Evolutionary conservation across 2,113 vertebrate species (phyloP).

Genomic region (Noturus placidus): DNA sequence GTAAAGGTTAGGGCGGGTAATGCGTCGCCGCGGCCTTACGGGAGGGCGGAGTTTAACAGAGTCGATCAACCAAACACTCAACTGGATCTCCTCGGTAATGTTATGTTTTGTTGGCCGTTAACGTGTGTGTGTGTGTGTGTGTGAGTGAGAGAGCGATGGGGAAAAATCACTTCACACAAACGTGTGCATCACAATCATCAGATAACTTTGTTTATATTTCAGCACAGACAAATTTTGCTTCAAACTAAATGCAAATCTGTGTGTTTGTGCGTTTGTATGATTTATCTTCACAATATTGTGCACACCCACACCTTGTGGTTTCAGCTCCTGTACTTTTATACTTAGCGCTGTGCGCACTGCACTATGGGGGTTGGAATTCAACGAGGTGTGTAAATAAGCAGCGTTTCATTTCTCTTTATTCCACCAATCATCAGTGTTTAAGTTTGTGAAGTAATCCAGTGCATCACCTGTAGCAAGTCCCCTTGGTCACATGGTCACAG

Average conservation of each 20-base stretch:
- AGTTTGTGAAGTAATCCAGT: slow-evolving; percentile 69
- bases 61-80: slow-evolving; percentile 57
- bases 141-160: background rate
- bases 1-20: slow-evolving; percentile 38
- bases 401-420: slow-evolving; percentile 60
- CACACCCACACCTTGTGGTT: slow-evolving; percentile 60
- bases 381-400: slow-evolving; percentile 61
- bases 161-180: background rate
- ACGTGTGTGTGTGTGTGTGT: background rate
- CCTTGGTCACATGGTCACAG: background rate
- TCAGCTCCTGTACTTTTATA: slow-evolving; percentile 68
- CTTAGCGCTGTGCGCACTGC: slow-evolving; percentile 78
- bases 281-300: slow-evolving; percentile 64
- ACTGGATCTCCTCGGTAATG: slow-evolving; percentile 61
- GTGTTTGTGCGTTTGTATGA: background rate
- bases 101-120: slow-evolving; percentile 60
- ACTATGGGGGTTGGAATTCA: slow-evolving; percentile 70
- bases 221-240: slow-evolving; percentile 21
- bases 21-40: slow-evolving; percentile 67
- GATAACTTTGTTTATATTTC: background rate
- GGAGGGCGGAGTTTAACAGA: slow-evolving; percentile 46
- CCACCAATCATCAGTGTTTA: slow-evolving; percentile 52
- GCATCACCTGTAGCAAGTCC: slow-evolving; percentile 24
- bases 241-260: background rate
- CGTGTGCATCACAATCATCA: background rate